A percentile compares a stretch with the other conserved stretches of the same genome.
Conservation (phyloP, 2,113 vertebrate species). For the Plotosus lineatus region DNA sequence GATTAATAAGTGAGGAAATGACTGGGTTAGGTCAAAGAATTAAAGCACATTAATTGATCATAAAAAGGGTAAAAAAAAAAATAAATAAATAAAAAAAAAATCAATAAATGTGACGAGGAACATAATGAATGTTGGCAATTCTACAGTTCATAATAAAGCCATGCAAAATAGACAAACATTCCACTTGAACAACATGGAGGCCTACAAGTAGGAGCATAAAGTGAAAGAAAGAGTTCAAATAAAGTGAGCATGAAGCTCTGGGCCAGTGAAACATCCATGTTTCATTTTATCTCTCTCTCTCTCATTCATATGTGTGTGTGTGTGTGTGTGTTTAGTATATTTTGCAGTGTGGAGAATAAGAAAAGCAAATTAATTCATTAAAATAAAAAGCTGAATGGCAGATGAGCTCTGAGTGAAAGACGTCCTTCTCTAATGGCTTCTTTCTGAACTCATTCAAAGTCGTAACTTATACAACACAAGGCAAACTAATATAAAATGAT, state of each 20-base stretch:
- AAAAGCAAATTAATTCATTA: too few species aligned
- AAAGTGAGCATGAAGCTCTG: neutral
- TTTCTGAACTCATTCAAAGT: too few species aligned
- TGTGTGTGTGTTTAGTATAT: too few species aligned
- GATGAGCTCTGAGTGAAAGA: too few species aligned
- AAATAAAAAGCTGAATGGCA: too few species aligned
- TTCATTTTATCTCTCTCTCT: too few species aligned
- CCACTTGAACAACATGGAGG: neutral
- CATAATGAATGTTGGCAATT: constrained; percentile 35
- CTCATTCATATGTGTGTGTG: too few species aligned
- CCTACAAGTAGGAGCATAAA: neutral
- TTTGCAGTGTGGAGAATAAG: too few species aligned
- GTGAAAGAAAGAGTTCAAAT: neutral
- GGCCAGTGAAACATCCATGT: neutral
- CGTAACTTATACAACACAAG: too few species aligned
- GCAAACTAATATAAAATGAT: too few species aligned
- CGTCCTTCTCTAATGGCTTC: too few species aligned
- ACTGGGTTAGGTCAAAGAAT: neutral
- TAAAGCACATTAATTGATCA: constrained; percentile 4
- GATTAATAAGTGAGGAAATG: constrained; percentile 6
- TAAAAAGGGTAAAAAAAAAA: neutral
- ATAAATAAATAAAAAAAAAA: constrained; percentile 14
- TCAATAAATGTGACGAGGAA: constrained; percentile 3
- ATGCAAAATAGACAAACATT: constrained; percentile 61
- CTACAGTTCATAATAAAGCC: constrained; percentile 60